phyloP scores from a whole-genome alignment of 1,140 invertebrate species.

The Macrobrachium rosenbergii region DNA sequence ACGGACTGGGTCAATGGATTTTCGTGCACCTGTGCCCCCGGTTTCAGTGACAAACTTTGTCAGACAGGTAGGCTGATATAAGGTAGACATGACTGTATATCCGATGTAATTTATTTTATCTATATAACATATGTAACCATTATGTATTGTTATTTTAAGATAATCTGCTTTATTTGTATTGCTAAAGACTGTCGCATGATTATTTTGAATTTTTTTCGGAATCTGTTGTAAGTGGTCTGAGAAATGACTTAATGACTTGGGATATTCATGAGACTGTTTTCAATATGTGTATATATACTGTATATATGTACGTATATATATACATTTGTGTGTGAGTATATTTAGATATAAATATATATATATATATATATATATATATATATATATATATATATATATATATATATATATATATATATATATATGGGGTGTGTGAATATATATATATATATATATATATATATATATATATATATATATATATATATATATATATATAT shows the following conservation, averaged over 20 bases:
- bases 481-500: too few relatives aligned
- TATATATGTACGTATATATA: neutral
- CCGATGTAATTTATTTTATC: conserved; percentile 86
- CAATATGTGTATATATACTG: neutral
- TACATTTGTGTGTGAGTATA: neutral
- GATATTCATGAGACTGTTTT: too few relatives aligned
- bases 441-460: too few relatives aligned
- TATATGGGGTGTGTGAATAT: conserved; percentile 67
- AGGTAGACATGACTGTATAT: conserved; percentile 76
- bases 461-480: too few relatives aligned
- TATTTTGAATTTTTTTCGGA: too few relatives aligned
- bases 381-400: conserved; percentile 17
- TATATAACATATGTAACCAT: conserved; percentile 84
- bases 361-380: conserved; percentile 22
- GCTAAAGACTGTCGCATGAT: too few relatives aligned
- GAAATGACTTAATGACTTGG: too few relatives aligned
- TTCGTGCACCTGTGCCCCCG: conserved; percentile 82
- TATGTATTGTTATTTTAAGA: conserved; percentile 77
- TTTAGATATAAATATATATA: too few relatives aligned
- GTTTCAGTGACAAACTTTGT: conserved; percentile 83
- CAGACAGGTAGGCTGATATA: conserved; percentile 78
- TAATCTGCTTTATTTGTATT: conserved; percentile 66
- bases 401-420: conserved; percentile 18
- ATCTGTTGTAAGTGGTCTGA: too few relatives aligned
- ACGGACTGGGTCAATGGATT: conserved; percentile 84